Conservation (phyloP, 64 coral and sea anemone genomes). For the Catalaphyllia jardinei region DNA sequence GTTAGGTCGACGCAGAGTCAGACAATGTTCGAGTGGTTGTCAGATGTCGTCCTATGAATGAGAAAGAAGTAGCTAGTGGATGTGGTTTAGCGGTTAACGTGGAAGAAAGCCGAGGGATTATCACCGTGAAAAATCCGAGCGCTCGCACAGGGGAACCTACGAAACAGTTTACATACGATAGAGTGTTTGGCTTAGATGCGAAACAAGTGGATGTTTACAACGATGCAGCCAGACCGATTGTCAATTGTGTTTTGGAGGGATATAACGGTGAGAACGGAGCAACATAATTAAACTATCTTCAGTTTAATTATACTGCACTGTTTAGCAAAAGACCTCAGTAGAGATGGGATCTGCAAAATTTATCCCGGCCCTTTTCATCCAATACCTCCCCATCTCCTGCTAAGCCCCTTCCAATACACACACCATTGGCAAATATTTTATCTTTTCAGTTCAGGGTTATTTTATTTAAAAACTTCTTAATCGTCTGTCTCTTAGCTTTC, state of each 20-base stretch:
- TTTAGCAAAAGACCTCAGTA: background rate
- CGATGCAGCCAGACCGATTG: conserved; percentile 95
- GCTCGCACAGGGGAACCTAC: conserved; percentile 72
- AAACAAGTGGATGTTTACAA: conserved; percentile 98
- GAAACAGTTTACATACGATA: conserved; percentile 91
- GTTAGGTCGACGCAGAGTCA: conserved; percentile 22
- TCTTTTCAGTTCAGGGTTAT: too few species aligned
- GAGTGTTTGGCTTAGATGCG: conserved; percentile 84
- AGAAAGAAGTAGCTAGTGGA: conserved; percentile 76
- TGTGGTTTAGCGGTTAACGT: conserved; percentile 81
- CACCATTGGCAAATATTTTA: too few species aligned
- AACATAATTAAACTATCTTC: background rate
- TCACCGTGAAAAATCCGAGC: conserved; percentile 71
- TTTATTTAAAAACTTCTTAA: too few species aligned
- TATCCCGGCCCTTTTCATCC: too few species aligned
- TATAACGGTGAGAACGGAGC: conserved; percentile 76
- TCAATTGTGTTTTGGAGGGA: conserved; percentile 93
- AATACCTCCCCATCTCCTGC: too few species aligned
- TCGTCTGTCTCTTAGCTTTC: too few species aligned
- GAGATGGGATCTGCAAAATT: too few species aligned
- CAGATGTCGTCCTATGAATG: conserved; percentile 94
- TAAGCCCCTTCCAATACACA: too few species aligned
- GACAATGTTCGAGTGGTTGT: conserved; percentile 99
- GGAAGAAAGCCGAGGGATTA: conserved; percentile 85
- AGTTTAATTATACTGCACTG: too few species aligned